Base-by-base conservation (phyloP, 2,888 invertebrate species). In the Zaprionus obscuricornis region DNA sequence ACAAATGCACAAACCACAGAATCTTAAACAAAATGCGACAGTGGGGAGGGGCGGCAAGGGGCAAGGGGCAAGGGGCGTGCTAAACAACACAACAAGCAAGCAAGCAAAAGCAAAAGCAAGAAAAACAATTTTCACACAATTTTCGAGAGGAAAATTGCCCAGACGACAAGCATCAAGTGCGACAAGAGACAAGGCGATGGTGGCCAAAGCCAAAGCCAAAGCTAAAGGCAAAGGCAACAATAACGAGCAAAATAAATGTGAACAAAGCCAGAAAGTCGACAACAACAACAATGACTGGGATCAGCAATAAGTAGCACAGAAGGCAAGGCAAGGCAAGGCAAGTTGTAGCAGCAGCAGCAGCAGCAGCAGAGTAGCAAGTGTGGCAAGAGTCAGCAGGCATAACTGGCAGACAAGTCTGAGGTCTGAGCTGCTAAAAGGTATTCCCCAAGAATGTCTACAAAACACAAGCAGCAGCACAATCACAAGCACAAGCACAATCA, bases 51-150 rank as follows among this genome's bases (percentile, higher is more conserved):
- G 5, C 64, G 39, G 62, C 42, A 47, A 46, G 56, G 14, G 29
- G 4, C 8, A n/a, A 7, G n/a, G 17, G 6, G 10, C 13, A 4
- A n/a, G 18, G 17, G 6, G 22, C n/a, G 40, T n/a, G 42, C 18
- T n/a, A 22, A 27, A 24, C 51, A 60, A 56, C 49, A 60, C 31
- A 54, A 60, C 46, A 66, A 60, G n/a, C 66, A 45, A 3, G 22
- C 22, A 13, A 24, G n/a, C 33, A 31, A 20, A 34, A 52, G 27
- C 40, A 50, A n/a, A n/a, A n/a, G 40, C 75, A 75, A 83, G 73
- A 73, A 83, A 75, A 79, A 83, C 77, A 77, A 77, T 83, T 83
- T 83, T 78, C 79, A 83, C 83, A 77, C 82, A 77, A 82, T 82
- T 82, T 75, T 78, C 75, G 58, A 67, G 50, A 54, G 56, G 29